Evolutionary conservation across 1,140 invertebrate genomes (phyloP).

Genomic region (Brachionus plicatilis): DNA sequence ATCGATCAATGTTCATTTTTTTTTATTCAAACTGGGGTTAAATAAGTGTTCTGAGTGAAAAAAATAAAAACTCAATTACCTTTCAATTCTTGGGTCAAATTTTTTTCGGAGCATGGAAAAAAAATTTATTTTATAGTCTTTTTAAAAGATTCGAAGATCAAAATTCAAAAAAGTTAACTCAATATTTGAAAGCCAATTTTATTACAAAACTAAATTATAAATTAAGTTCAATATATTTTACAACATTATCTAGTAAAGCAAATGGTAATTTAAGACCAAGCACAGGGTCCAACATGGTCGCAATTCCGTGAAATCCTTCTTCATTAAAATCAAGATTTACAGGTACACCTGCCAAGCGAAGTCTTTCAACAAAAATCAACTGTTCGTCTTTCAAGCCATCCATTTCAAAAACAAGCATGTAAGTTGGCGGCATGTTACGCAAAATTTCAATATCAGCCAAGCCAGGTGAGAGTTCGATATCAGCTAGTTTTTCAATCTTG

Average conservation of each 20-base stretch:
- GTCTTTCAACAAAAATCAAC: constrained; percentile 18
- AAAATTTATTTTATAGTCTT: no score
- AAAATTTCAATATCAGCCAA: constrained; percentile 13
- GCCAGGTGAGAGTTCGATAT: constrained; percentile 3
- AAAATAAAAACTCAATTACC: no score
- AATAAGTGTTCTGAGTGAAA: no score
- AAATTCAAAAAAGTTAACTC: background rate
- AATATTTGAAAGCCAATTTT: background rate
- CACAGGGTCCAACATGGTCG: background rate
- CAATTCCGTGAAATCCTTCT: constrained; percentile 35
- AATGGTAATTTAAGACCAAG: background rate
- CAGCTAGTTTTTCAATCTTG: background rate
- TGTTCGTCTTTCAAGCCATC: constrained; percentile 27
- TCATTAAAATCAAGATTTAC: constrained; percentile 36
- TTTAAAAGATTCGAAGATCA: background rate
- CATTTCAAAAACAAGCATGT: constrained; percentile 22
- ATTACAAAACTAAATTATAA: background rate
- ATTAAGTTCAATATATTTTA: constrained; percentile 2
- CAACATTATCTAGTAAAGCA: constrained; percentile 14
- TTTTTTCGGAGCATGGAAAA: no score
- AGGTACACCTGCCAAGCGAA: background rate
- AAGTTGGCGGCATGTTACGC: background rate
- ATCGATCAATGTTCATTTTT: no score
- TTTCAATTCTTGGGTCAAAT: no score
- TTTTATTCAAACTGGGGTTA: no score